These are phyloP conservation scores for Heliornis fulica DNA, from an alignment of 2,113 vertebrate species.

Conservation along the genomic window DNA sequence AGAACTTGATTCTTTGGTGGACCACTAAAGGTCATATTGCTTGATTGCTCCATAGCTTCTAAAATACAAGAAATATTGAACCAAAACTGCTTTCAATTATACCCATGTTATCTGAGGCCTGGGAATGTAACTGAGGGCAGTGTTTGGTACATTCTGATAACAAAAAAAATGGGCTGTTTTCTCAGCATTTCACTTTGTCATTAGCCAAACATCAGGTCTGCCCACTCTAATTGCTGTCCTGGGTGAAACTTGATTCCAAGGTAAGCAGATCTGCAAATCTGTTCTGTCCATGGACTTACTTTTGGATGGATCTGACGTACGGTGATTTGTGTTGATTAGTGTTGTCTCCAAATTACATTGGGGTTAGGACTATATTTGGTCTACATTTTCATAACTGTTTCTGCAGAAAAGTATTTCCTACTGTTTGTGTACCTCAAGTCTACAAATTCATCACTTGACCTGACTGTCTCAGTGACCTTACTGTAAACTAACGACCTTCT, in stretches of 20 bases:
- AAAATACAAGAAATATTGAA: conserved; percentile 72
- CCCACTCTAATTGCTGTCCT: not conserved
- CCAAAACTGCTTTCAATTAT: conserved; percentile 36
- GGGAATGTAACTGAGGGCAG: not conserved
- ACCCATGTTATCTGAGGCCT: conserved; percentile 10
- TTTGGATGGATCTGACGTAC: not conserved
- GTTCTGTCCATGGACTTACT: not conserved
- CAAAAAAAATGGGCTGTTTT: not conserved
- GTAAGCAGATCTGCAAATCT: not conserved
- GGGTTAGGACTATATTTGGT: not conserved
- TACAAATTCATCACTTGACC: not conserved
- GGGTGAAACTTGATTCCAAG: not conserved
- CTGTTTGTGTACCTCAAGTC: not conserved
- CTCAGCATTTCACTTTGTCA: not conserved
- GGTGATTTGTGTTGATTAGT: not conserved
- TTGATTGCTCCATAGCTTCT: conserved; percentile 78
- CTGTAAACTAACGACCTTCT: not conserved
- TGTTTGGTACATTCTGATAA: conserved; percentile 23
- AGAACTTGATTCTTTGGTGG: conserved; percentile 82
- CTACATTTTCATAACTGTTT: not conserved
- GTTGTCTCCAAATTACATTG: not conserved
- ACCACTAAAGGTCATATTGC: conserved; percentile 87
- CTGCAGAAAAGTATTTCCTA: not conserved
- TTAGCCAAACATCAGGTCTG: not conserved
- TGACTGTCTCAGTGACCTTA: not conserved